Conservation (phyloP, 2,888 invertebrate species). For the Ganaspis brasiliensis region DNA sequence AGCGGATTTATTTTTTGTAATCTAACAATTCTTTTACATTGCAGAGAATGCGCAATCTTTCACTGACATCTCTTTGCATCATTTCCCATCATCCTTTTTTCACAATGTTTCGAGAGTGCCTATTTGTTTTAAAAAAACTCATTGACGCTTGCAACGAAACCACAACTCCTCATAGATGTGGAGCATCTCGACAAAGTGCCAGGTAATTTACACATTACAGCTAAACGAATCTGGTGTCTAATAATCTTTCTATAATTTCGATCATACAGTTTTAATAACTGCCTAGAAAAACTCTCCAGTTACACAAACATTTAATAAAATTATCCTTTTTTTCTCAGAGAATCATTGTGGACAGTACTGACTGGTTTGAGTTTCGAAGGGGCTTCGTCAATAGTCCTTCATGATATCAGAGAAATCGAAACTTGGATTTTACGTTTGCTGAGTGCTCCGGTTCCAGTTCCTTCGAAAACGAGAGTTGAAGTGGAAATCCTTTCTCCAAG, state of each 20-base stretch:
- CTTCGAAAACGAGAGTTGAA: constrained; percentile 91
- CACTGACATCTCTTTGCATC: constrained; percentile 97
- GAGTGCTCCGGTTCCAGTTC: constrained; percentile 98
- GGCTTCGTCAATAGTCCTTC: constrained; percentile 93
- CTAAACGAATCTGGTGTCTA: too few relatives aligned
- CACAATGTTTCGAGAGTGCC: constrained; percentile 98
- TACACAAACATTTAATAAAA: constrained; percentile 38
- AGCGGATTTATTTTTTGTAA: too few relatives aligned
- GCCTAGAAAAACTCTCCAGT: too few relatives aligned
- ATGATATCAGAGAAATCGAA: constrained; percentile 98
- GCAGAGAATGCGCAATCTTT: constrained; percentile 92
- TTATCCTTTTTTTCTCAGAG: constrained; percentile 83
- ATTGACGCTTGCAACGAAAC: constrained; percentile 99
- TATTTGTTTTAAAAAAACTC: constrained; percentile 96
- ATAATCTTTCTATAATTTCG: too few relatives aligned
- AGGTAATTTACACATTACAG: constrained; percentile 87
- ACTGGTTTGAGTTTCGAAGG: constrained; percentile 91
- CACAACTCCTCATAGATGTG: constrained; percentile 92
- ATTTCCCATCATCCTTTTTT: constrained; percentile 99
- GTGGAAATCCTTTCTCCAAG: constrained; percentile 93
- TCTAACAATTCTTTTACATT: not conserved
- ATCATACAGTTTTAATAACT: too few relatives aligned
- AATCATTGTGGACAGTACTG: constrained; percentile 97
- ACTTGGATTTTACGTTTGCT: constrained; percentile 98
- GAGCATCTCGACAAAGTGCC: constrained; percentile 92